These are phyloP conservation scores for Himalopsyche kuldschensis DNA, from an alignment of 2,888 invertebrate species.

Conservation along the genomic window DNA sequence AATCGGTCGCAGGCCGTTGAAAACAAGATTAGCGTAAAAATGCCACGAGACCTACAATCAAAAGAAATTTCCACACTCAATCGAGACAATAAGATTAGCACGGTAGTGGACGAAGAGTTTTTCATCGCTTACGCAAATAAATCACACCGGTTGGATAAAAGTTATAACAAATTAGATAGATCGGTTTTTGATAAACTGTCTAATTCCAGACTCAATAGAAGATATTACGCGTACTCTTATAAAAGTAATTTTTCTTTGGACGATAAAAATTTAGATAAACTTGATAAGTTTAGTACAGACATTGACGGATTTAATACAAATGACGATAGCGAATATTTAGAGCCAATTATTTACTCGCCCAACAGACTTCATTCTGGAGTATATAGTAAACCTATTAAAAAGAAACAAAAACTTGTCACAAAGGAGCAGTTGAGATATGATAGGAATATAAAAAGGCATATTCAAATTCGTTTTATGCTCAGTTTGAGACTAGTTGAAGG, in stretches of 20 bases:
- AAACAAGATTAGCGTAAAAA: slow-evolving; percentile 50
- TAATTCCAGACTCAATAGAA: slow-evolving; percentile 1
- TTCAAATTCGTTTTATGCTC: slow-evolving; percentile 68
- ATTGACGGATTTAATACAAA: slow-evolving; percentile 10
- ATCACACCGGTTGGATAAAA: neutral
- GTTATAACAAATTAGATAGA: neutral
- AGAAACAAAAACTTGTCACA: slow-evolving; percentile 36
- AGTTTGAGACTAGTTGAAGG: slow-evolving; percentile 65
- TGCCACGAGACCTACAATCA: slow-evolving; percentile 21
- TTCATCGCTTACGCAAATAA: slow-evolving; percentile 15
- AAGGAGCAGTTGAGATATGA: slow-evolving; percentile 60
- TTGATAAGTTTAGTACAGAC: slow-evolving; percentile 29
- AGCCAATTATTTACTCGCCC: slow-evolving; percentile 16
- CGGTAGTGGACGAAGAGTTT: slow-evolving; percentile 25
- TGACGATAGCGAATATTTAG: slow-evolving; percentile 6
- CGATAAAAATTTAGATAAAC: slow-evolving; percentile 40
- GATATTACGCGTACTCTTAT: slow-evolving; percentile 31
- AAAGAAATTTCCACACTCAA: slow-evolving; percentile 19
- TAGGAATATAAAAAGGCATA: slow-evolving; percentile 64
- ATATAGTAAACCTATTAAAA: neutral
- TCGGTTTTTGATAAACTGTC: neutral
- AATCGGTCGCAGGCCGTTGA: slow-evolving; percentile 52
- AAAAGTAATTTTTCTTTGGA: slow-evolving; percentile 50
- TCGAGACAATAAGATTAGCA: slow-evolving; percentile 22
- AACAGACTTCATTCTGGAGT: neutral